phyloP scores from a whole-genome alignment of 35 echinoderm and acorn worm genomes.

The Heliocidaris erythrogramma region DNA sequence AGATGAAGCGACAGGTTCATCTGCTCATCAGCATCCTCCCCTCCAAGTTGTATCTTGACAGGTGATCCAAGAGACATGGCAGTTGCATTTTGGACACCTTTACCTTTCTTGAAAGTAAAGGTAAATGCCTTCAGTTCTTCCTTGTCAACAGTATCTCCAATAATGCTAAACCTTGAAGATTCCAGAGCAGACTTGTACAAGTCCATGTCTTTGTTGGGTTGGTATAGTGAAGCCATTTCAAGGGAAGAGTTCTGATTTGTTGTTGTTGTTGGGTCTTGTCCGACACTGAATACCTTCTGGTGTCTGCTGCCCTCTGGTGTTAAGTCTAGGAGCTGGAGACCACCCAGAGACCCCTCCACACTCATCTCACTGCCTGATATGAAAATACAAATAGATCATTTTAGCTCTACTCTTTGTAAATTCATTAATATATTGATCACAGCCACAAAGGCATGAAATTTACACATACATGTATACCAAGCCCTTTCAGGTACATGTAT shows the following conservation, averaged over 20 bases:
- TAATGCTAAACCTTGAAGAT: not conserved
- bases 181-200: conserved; percentile 62
- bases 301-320: conserved; percentile 85
- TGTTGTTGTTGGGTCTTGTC: conserved; percentile 64
- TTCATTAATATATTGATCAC: no score
- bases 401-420: no score
- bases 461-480: no score
- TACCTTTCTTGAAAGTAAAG: conserved; percentile 54
- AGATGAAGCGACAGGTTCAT: conserved; percentile 57
- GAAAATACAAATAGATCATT: not conserved
- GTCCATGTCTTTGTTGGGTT: conserved; percentile 29
- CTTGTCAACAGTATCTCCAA: conserved; percentile 6
- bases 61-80: conserved; percentile 17
- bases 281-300: conserved; percentile 91
- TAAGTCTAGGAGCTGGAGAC: conserved; percentile 87
- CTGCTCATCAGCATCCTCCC: conserved; percentile 21
- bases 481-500: no score
- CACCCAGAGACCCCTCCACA: conserved; percentile 86
- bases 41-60: conserved; percentile 35
- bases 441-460: no score
- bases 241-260: not conserved
- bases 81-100: not conserved
- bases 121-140: conserved; percentile 61
- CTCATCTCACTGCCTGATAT: conserved; percentile 57
- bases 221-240: not conserved